Evolutionary conservation across 2,797 vertebrate genomes (phyloP).

Genomic region (Aselliscus stoliczkanus): DNA sequence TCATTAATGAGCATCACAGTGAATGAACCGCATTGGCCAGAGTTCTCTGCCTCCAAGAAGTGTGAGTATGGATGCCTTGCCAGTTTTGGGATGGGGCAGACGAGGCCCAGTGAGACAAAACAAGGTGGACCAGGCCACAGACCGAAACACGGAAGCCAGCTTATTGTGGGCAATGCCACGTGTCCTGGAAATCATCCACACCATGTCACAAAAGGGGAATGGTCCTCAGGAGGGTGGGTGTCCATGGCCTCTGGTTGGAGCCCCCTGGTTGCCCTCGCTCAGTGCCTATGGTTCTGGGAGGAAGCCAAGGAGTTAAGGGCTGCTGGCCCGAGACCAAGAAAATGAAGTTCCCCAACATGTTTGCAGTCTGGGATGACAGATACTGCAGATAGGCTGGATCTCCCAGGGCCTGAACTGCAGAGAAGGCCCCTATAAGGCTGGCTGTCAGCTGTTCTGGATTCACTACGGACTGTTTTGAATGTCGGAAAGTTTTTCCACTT

Average conservation of each 20-base stretch:
- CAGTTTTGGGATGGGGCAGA: not conserved
- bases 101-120: not conserved
- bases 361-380: not conserved
- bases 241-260: rapidly evolving
- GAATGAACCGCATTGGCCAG: rapidly evolving
- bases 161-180: not conserved
- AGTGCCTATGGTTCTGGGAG: not conserved
- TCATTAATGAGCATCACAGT: not conserved
- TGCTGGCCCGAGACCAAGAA: conserved; percentile 23
- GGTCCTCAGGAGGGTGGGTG: not conserved
- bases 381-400: not conserved
- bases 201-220: not conserved
- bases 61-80: too few relatives aligned
- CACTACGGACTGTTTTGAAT: not conserved
- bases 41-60: not conserved
- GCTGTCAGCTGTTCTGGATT: not conserved
- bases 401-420: not conserved
- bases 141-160: not conserved
- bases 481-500: not conserved
- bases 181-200: not conserved
- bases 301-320: not conserved
- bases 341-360: not conserved
- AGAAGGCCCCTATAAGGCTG: conserved; percentile 41
- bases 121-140: not conserved
- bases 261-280: not conserved